Percentiles rank a stretch among this genome's conserved stretches.
Evolutionary conservation across 2,113 vertebrate genomes (phyloP).

Genomic region (Hylia prasina): DNA sequence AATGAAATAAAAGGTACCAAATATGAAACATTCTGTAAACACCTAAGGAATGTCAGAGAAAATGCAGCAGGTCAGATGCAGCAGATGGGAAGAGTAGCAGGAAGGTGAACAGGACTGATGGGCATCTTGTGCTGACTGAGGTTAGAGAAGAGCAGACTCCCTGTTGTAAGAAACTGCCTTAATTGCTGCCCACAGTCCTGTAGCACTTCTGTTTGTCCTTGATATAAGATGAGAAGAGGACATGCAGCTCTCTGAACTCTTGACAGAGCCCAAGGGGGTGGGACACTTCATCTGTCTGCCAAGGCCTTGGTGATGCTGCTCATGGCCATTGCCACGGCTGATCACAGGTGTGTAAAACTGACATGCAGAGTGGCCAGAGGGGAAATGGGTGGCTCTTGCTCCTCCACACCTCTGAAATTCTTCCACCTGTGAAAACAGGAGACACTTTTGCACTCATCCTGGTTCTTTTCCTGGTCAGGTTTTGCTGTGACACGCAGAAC

Average conservation of each 20-base stretch:
- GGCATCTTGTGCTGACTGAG: background rate
- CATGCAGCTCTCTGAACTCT: background rate
- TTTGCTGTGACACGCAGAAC: background rate
- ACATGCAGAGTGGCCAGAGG: accelerated
- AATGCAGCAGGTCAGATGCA: background rate
- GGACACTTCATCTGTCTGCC: background rate
- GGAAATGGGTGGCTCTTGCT: background rate
- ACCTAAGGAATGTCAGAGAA: background rate
- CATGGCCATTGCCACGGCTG: background rate
- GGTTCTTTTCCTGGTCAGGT: background rate
- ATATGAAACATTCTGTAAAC: background rate
- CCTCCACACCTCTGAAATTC: background rate
- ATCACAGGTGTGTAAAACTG: accelerated
- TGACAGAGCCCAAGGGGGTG: background rate
- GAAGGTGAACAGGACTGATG: background rate
- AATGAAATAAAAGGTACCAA: background rate
- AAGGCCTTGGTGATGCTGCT: background rate
- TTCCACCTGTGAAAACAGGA: background rate
- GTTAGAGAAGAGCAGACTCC: background rate
- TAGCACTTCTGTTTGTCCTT: background rate
- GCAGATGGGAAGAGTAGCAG: background rate
- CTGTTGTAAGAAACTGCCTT: background rate
- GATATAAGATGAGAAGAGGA: background rate
- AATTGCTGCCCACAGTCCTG: background rate
- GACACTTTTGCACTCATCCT: background rate